Base-by-base conservation (phyloP, 37 sponge, comb jelly and placozoan genomes). In the Aphrocallistes beatrix region DNA sequence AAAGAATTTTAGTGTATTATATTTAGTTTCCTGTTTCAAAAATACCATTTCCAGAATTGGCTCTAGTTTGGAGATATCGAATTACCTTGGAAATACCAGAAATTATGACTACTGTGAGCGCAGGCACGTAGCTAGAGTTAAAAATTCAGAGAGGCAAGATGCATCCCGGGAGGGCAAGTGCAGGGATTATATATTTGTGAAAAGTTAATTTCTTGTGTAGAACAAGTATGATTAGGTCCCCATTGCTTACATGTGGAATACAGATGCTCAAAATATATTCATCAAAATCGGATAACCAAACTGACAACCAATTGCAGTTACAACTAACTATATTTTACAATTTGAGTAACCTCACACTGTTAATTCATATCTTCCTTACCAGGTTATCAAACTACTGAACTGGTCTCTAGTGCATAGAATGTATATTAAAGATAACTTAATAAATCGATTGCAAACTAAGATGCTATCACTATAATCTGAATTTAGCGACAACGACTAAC, bases 401-500 rank as follows among this genome's bases (percentile, higher is more conserved):
- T 60, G 34, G 75, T 6, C 3, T 60, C 10, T 13, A 60, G 75
- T 28, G n/a, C 3, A 60, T 60, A 60, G 17, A 60, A 60, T 25
- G 75, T 60, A 60, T 32, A 60, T 28, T 32, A 60, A 60, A 60
- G 75, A 32, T 25, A n/a, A n/a, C n/a, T n/a, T n/a, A n/a, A n/a
- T n/a, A 60, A 60, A 60, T 3, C 25, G n/a, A 30, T 60, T 60
- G 8, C 21, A 60, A 60, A 60, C 32, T 60, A 60, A 19, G 49
- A 60, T 19, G 75, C 75, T 60, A 60, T 60, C 75, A 60, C 75
- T 25, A 60, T 60, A 60, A 60, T 60, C 75, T 60, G 75, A 32
- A 60, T 60, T 60, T 30, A 60, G 25, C 6, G 21, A 6, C 34
- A 21, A 60, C 32, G n/a, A 60, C 75, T 42, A 13, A 16, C 45